Percentiles rank a stretch among this genome's conserved stretches.
Evolutionary conservation across 2,888 invertebrate genomes (phyloP).

Genomic region (Tetheella fluctuosa): DNA sequence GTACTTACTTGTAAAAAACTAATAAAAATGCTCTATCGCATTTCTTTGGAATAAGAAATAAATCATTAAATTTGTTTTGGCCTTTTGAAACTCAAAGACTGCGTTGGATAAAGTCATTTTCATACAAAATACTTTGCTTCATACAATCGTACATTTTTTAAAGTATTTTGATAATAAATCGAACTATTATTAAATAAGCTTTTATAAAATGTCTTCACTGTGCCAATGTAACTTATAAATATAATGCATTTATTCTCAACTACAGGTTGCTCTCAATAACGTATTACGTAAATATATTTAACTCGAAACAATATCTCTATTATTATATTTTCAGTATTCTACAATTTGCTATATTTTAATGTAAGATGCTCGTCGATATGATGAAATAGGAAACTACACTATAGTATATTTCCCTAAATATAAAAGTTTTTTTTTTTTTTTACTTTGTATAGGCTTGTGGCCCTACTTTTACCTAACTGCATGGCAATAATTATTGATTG

Average conservation of each 20-base stretch:
- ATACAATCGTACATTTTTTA: not conserved
- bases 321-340: constrained; percentile 4
- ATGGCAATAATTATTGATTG: too few species aligned
- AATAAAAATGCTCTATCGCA: constrained; percentile 10
- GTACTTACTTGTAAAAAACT: constrained; percentile 6
- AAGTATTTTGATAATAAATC: too few species aligned
- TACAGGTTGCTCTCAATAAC: constrained; percentile 16
- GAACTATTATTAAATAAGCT: constrained; percentile 5
- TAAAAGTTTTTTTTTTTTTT: too few species aligned
- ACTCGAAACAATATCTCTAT: constrained; percentile 13
- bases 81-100: constrained; percentile 12
- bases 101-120: constrained; percentile 1
- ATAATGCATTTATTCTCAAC: constrained; percentile 48
- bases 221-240: constrained; percentile 44
- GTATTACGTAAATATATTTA: constrained; percentile 6
- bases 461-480: too few species aligned
- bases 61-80: constrained; percentile 4
- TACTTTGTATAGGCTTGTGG: too few species aligned
- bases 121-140: not conserved
- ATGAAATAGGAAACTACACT: not conserved
- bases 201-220: constrained; percentile 27
- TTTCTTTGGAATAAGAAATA: not conserved
- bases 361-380: not conserved
- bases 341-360: constrained; percentile 3
- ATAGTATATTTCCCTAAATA: too few species aligned